A percentile compares a stretch with the other conserved stretches of the same genome.
phyloP scores from a whole-genome alignment of 64 coral and sea anemone genomes.

The Actinia tenebrosa region DNA sequence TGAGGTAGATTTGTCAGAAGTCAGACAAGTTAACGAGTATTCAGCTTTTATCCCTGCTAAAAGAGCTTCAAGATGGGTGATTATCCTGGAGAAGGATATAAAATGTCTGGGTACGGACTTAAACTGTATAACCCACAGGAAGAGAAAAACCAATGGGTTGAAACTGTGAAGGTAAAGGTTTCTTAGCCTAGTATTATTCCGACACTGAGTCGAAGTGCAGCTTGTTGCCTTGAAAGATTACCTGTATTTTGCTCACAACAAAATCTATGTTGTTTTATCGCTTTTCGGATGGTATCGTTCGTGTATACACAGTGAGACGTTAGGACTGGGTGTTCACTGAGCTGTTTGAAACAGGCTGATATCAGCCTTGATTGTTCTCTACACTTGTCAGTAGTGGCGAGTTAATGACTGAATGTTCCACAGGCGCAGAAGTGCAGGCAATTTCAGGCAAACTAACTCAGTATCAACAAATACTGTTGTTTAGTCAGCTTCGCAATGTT shows the following conservation, averaged over 20 bases:
- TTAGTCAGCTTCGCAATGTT: too few species aligned
- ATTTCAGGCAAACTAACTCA: too few species aligned
- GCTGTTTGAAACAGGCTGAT: too few species aligned
- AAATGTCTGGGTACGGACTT: slow-evolving; percentile 79
- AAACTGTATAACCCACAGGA: slow-evolving; percentile 69
- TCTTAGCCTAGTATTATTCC: not conserved
- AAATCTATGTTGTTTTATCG: too few species aligned
- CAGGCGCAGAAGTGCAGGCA: too few species aligned
- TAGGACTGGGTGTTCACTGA: too few species aligned
- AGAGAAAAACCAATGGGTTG: slow-evolving; percentile 60
- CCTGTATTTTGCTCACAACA: not conserved
- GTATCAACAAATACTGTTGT: too few species aligned
- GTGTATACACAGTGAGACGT: too few species aligned
- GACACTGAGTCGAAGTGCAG: not conserved
- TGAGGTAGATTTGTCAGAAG: not conserved
- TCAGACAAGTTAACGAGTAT: not conserved
- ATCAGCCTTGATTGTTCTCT: too few species aligned
- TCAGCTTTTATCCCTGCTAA: not conserved
- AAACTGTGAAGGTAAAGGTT: slow-evolving; percentile 61
- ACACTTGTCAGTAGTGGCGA: too few species aligned
- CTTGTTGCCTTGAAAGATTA: not conserved
- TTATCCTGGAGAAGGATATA: slow-evolving; percentile 62
- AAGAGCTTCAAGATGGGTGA: slow-evolving; percentile 42
- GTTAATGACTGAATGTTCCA: too few species aligned
- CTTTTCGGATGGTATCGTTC: too few species aligned